A percentile compares a stretch with the other conserved stretches of the same genome.
These are phyloP conservation scores for Rosalia funebris DNA, from an alignment of 2,888 invertebrate species.

Conservation along the genomic window DNA sequence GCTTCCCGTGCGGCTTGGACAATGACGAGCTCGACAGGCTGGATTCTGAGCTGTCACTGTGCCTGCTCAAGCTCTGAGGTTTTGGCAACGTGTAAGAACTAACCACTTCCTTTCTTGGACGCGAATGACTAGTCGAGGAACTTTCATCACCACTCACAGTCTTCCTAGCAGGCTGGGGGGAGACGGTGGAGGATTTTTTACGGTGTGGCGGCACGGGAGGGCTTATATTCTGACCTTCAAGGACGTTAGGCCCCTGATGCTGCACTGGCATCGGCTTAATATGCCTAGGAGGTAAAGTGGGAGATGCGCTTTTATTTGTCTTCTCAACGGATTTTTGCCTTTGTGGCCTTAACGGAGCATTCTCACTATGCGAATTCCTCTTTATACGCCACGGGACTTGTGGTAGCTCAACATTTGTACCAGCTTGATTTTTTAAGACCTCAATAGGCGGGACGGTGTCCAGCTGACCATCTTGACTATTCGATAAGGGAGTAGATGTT, in stretches of 20 bases:
- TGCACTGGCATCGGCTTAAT: not conserved
- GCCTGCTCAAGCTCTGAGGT: conserved; percentile 37
- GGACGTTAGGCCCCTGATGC: not conserved
- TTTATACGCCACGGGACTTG: conserved; percentile 9
- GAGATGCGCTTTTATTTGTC: not conserved
- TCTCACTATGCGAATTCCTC: conserved; percentile 29
- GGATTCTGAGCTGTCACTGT: conserved; percentile 28
- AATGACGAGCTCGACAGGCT: conserved; percentile 24
- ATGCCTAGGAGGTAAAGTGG: conserved; percentile 9
- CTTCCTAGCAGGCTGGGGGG: conserved; percentile 48
- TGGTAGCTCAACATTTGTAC: not conserved
- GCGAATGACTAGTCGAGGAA: conserved; percentile 42
- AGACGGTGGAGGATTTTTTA: conserved; percentile 47
- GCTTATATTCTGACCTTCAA: not conserved
- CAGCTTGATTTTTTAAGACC: not conserved
- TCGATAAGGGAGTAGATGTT: not conserved
- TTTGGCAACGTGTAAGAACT: conserved; percentile 47
- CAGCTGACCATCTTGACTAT: not conserved
- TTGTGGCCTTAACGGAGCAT: conserved; percentile 44
- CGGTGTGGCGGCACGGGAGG: conserved; percentile 46
- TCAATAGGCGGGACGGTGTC: not conserved
- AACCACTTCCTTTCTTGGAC: conserved; percentile 47
- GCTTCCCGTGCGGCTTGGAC: conserved; percentile 27
- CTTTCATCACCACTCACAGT: conserved; percentile 37
- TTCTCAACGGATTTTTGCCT: conserved; percentile 57